Base-by-base conservation (phyloP, 2,797 vertebrate genomes). In the Megalops cyprinoides region DNA sequence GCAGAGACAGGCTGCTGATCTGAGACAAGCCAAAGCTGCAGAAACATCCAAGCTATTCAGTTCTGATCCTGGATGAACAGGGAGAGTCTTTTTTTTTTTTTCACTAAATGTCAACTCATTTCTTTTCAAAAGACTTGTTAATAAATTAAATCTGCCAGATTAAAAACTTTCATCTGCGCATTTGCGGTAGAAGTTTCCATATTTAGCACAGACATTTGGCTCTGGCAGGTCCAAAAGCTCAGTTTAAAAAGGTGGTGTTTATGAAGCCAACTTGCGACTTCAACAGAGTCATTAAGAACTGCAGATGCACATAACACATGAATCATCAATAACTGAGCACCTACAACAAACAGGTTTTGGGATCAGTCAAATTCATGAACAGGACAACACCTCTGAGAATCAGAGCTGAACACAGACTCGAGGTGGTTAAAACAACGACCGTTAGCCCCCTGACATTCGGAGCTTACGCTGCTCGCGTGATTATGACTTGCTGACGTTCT, bases 401-500 rank as follows among this genome's bases (percentile, higher is more conserved):
- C 23, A 15, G 23, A 14, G 7, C 12, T 20, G 23, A n/a, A n/a
- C 7, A 5, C 23, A 60, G 23, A 6, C 5, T 60, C 5, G 25
- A 60, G 6, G 58, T 60, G 23, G 12, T 14, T 1, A n/a, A 60
- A 60, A 60, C 15, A 18, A 6, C 12, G 18, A 14, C 25, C 23
- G 18, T 28, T 60, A 8, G 14, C 9, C 5, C 9, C 9, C 8
- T 20, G 15, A 37, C 7, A 49, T 1, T 28, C 15, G 23, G 25
- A 5, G 85, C 90, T 87, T 84, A 91, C 90, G 67, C 15, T 76
- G 77, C 37, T 76, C 85, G 81, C 80, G 31, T 90, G 87, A 86
- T 86, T 98, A 98, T 87, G 97, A 97, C 89, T 98, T 98, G 95
- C 94, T 96, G 86, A 97, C 96, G 1, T 99, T 98, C 89, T 98